Percentiles rank a stretch among this genome's conserved stretches.
These are phyloP conservation scores for Tetragonula carbonaria DNA, from an alignment of 2,888 invertebrate genomes.

Conservation along the genomic window DNA sequence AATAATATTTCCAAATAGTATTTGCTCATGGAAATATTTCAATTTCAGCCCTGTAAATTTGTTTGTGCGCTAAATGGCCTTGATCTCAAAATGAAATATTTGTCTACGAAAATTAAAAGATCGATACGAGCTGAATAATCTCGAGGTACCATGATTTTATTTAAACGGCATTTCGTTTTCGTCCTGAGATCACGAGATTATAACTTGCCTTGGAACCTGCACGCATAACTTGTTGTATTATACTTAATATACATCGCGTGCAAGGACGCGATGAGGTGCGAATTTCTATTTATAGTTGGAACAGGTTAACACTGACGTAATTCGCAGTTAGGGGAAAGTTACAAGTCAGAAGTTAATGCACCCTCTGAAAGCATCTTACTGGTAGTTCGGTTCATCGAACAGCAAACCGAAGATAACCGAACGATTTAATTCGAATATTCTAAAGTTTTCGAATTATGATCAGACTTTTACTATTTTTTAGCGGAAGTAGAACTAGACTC, in stretches of 20 bases:
- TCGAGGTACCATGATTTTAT: slow-evolving; percentile 7
- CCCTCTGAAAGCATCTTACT: not conserved
- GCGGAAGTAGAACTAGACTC: too few species aligned
- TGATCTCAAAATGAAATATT: not conserved
- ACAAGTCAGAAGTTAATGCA: not conserved
- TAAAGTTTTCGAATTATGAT: slow-evolving; percentile 5
- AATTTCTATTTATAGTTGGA: slow-evolving; percentile 6
- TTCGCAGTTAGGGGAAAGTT: not conserved
- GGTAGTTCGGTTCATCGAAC: not conserved
- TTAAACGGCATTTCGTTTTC: slow-evolving; percentile 62
- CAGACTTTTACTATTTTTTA: slow-evolving; percentile 1
- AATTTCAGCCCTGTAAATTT: too few species aligned
- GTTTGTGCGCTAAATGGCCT: not conserved
- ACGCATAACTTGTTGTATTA: slow-evolving; percentile 40
- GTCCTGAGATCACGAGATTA: slow-evolving; percentile 74
- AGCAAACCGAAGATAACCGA: not conserved
- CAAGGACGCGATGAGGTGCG: slow-evolving; percentile 62
- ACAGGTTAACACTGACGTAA: slow-evolving; percentile 10
- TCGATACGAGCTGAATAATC: not conserved
- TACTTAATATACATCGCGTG: slow-evolving; percentile 62
- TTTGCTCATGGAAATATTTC: too few species aligned
- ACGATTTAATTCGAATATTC: not conserved
- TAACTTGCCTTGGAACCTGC: slow-evolving; percentile 77
- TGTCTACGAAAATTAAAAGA: not conserved
- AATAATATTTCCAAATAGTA: too few species aligned